These are phyloP conservation scores for Lepeophtheirus nordmannii DNA, from an alignment of 2,888 invertebrate species.

Conservation along the genomic window DNA sequence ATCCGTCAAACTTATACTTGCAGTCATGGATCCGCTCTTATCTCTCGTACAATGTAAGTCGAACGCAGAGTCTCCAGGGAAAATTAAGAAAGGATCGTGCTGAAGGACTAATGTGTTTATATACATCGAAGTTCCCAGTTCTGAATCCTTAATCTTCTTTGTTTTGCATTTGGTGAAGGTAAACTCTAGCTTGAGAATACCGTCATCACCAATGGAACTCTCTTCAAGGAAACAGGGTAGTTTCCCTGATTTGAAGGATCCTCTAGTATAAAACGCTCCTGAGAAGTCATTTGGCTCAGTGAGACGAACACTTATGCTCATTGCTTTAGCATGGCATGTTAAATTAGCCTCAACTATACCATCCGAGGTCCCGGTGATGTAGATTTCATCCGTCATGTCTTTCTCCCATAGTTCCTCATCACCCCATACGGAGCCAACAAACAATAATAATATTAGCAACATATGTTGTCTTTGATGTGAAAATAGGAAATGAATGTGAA, in stretches of 20 bases:
- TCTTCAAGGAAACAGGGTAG: conserved; percentile 44
- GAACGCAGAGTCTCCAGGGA: conserved; percentile 50
- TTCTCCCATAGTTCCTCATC: conserved; percentile 25
- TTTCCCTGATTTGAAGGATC: conserved; percentile 44
- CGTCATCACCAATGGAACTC: conserved; percentile 30
- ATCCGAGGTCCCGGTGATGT: conserved; percentile 21
- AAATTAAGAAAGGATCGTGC: conserved; percentile 48
- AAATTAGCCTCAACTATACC: conserved; percentile 20
- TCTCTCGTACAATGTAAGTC: conserved; percentile 41
- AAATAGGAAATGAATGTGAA: no score
- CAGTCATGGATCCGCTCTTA: not conserved
- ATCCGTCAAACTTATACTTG: conserved; percentile 21
- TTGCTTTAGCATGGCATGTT: conserved; percentile 7
- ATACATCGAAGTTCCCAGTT: conserved; percentile 36
- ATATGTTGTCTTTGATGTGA: no score
- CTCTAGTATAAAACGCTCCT: conserved; percentile 48
- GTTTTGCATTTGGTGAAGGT: conserved; percentile 44
- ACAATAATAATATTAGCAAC: no score
- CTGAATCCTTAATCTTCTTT: conserved; percentile 40
- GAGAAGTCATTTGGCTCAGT: conserved; percentile 40
- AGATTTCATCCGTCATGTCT: conserved; percentile 24
- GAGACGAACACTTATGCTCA: conserved; percentile 15
- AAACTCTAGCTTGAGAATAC: conserved; percentile 42
- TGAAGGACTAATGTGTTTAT: conserved; percentile 48
- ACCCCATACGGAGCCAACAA: conserved; percentile 28